phyloP scores from a whole-genome alignment of 2,113 vertebrate genomes.

The Toxotes chatareus region DNA sequence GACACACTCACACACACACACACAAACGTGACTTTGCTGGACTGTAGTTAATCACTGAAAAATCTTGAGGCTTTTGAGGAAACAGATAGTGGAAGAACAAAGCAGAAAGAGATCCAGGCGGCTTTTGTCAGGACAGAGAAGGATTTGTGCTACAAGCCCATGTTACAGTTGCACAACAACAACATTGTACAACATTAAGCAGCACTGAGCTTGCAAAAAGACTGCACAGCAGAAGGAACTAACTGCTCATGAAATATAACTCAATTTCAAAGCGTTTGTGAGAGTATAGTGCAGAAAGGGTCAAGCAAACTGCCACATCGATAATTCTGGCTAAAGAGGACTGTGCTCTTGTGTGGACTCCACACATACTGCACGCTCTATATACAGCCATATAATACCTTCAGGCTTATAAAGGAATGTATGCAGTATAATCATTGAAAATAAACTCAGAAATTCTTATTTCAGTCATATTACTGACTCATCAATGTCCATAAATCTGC shows the following conservation, averaged over 20 bases:
- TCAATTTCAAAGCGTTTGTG: not conserved
- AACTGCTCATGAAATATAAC: conserved; percentile 25
- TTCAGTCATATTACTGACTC: not conserved
- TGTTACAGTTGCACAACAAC: not conserved
- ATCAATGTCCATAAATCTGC: not conserved
- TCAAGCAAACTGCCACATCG: not conserved
- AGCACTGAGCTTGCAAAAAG: conserved; percentile 13
- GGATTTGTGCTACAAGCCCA: conserved; percentile 41
- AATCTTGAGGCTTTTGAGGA: conserved; percentile 25
- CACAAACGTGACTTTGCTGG: not conserved
- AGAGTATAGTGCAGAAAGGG: not conserved
- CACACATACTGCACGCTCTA: not conserved
- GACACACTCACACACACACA: not conserved
- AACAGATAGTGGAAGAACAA: conserved; percentile 19
- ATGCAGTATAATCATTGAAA: not conserved
- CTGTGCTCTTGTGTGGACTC: not conserved
- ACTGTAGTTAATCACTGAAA: conserved; percentile 22
- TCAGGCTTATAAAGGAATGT: not conserved
- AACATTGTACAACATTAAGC: not conserved
- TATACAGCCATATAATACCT: not conserved
- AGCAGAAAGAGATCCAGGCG: conserved; percentile 32
- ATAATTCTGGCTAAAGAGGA: conserved; percentile 4
- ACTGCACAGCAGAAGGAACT: not conserved
- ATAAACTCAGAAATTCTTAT: not conserved
- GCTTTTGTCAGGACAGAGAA: conserved; percentile 21